Evolutionary conservation across 2,113 vertebrate species (phyloP), one percentile per base, ranked within the genome.

Genomic region (Shinisaurus crocodilurus): DNA sequence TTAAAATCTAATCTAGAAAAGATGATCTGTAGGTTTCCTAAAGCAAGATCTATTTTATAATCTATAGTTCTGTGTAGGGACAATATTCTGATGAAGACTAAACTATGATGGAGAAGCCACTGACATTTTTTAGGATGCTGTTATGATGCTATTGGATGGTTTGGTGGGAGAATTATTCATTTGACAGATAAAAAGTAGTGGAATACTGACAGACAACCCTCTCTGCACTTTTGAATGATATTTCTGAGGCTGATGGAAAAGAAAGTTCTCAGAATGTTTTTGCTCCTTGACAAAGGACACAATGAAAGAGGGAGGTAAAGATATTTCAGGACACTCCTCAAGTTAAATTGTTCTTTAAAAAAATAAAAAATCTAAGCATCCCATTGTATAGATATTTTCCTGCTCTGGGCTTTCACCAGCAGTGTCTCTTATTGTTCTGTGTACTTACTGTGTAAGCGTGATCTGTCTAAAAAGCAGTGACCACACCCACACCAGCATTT

Each of bases 371-470:
- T n/a, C 83, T 48, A 60, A 1, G n/a, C 72, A 43, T n/a, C 18
- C 27, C 40, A 43, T 40, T 23, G 10, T 5, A 34, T n/a, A 18
- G n/a, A n/a, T n/a, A n/a, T n/a, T n/a, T n/a, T n/a, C n/a, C n/a
- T n/a, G n/a, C n/a, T n/a, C n/a, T n/a, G n/a, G 18, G 37, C 69
- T 23, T n/a, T 40, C 18, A 63, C 60, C 81, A 88, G 90, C 45
- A 32, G 4, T 7, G 5, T 67, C 6, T 25, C 27, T 54, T n/a
- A n/a, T n/a, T 76, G 3, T 10, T 32, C 4, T 27, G n/a, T 84
- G 12, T 32, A 70, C 80, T 91, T 84, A 84, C 86, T 77, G 20
- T 88, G 86, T 91, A 88, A 88, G 70, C 63, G 70, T 13, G 8
- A 25, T 54, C 67, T 85, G 32, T 69, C 48, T 83, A 18, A n/a